phyloP scores from a whole-genome alignment of 2,797 vertebrate species.

The Lateolabrax maculatus region DNA sequence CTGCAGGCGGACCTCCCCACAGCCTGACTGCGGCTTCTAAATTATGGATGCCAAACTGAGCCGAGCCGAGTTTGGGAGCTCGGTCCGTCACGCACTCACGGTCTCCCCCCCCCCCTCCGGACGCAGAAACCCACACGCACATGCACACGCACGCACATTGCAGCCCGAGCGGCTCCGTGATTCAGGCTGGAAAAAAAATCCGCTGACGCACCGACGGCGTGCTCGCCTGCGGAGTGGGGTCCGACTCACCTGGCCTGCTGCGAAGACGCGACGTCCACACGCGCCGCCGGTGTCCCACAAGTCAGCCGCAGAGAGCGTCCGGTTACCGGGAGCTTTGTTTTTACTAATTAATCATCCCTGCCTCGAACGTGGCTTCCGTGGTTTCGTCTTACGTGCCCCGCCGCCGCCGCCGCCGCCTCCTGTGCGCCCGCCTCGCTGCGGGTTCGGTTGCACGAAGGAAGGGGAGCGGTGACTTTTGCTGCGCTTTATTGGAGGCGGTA shows the following conservation, averaged over 20 bases:
- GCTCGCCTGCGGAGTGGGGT: constrained; percentile 11
- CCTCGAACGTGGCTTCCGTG: neutral
- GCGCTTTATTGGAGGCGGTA: constrained; percentile 70
- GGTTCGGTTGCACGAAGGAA: constrained; percentile 39
- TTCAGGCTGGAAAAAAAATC: constrained; percentile 26
- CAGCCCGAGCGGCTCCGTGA: neutral
- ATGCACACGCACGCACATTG: too few species aligned
- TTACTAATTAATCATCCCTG: constrained; percentile 70
- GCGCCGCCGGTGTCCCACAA: constrained; percentile 45
- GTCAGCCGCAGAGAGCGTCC: too few species aligned
- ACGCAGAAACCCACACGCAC: neutral
- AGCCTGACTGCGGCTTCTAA: constrained; percentile 65
- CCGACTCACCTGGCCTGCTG: constrained; percentile 61
- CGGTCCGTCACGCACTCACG: constrained; percentile 47
- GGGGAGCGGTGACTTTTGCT: constrained; percentile 60
- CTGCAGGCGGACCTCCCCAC: constrained; percentile 39
- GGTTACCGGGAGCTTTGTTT: constrained; percentile 57
- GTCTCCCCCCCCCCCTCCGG: neutral
- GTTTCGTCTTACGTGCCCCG: constrained; percentile 63
- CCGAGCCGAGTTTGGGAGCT: constrained; percentile 44
- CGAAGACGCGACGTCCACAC: constrained; percentile 29
- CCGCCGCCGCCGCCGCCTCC: neutral
- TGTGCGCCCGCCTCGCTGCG: neutral
- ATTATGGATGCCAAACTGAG: constrained; percentile 75
- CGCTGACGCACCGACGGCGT: constrained; percentile 58